Evolutionary conservation across 1,140 invertebrate genomes (phyloP).

Genomic region (Bombyx mandarina): DNA sequence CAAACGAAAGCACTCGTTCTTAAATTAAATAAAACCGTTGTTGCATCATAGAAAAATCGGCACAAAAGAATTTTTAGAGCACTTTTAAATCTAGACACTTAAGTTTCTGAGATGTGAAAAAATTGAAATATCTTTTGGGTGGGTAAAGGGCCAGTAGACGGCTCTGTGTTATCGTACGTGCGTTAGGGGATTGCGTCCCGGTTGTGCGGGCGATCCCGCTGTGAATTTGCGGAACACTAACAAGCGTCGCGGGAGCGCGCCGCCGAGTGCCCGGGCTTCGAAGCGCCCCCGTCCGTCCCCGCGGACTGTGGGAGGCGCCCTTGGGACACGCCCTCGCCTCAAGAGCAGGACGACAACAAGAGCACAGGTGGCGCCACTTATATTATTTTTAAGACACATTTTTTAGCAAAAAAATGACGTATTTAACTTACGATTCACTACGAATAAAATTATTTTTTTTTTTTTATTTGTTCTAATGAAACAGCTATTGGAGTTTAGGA

Average conservation of each 20-base stretch:
- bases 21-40: too few relatives aligned
- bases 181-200: constrained; percentile 60
- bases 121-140: constrained; percentile 8
- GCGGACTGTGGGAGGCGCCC: constrained; percentile 63
- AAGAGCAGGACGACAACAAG: constrained; percentile 53
- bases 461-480: constrained; percentile 4
- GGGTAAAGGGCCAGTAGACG: constrained; percentile 45
- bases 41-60: constrained; percentile 1
- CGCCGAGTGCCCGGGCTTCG: constrained; percentile 58
- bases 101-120: background rate
- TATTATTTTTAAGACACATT: background rate
- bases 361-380: constrained; percentile 56
- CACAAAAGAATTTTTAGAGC: background rate
- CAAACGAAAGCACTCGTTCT: constrained; percentile 6
- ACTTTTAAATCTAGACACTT: constrained; percentile 1
- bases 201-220: constrained; percentile 64
- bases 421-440: background rate
- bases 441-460: constrained; percentile 18
- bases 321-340: constrained; percentile 66
- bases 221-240: constrained; percentile 68
- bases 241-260: constrained; percentile 67
- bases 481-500: constrained; percentile 8
- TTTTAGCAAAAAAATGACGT: too few relatives aligned
- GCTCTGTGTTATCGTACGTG: constrained; percentile 58
- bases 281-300: constrained; percentile 62